phyloP scores from a whole-genome alignment of 2,888 invertebrate species.

The Ptychoptera contaminata region DNA sequence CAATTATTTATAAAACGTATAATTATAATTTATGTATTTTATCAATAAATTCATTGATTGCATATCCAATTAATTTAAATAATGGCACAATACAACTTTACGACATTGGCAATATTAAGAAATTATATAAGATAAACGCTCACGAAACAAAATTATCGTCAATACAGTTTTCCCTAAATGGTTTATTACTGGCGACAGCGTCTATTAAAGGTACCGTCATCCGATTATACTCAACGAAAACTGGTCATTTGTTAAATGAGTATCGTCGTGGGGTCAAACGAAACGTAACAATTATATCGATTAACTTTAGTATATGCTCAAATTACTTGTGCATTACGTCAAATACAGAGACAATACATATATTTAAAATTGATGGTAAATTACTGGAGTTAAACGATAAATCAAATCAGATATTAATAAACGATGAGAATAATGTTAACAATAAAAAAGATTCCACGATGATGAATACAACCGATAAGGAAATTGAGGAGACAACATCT shows the following conservation, averaged over 20 bases:
- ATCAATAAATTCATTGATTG: slow-evolving; percentile 27
- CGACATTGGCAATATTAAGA: slow-evolving; percentile 23
- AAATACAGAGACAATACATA: slow-evolving; percentile 30
- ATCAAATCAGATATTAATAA: slow-evolving; percentile 11
- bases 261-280: slow-evolving; percentile 29
- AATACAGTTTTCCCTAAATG: slow-evolving; percentile 26
- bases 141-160: slow-evolving; percentile 28
- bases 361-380: slow-evolving; percentile 26
- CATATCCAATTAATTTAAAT: slow-evolving; percentile 20
- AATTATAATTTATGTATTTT: slow-evolving; percentile 26
- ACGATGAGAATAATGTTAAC: slow-evolving; percentile 5
- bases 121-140: slow-evolving; percentile 23
- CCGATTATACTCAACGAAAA: slow-evolving; percentile 29
- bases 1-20: slow-evolving; percentile 25
- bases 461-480: slow-evolving; percentile 2
- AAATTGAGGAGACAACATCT: slow-evolving; percentile 4
- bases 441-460: slow-evolving; percentile 2
- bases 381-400: slow-evolving; percentile 23
- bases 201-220: slow-evolving; percentile 31
- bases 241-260: slow-evolving; percentile 29
- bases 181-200: slow-evolving; percentile 27
- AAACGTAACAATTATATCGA: slow-evolving; percentile 27
- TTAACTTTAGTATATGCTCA: slow-evolving; percentile 24
- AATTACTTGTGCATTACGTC: slow-evolving; percentile 29
- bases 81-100: slow-evolving; percentile 27